phyloP scores from a whole-genome alignment of 1,140 invertebrate species.

The Himalopsyche phryganea region DNA sequence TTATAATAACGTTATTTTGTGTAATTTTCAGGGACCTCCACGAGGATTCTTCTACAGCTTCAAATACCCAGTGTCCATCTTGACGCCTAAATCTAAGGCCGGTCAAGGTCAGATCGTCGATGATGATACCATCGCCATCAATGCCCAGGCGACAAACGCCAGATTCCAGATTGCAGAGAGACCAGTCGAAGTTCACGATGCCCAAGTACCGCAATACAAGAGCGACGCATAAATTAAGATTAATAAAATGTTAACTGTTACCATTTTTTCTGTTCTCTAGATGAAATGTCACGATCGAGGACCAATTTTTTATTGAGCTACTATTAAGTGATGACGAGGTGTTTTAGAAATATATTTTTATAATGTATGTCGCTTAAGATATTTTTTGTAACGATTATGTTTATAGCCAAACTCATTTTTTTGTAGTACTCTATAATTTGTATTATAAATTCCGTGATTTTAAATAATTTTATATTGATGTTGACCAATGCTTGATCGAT shows the following conservation, averaged over 20 bases:
- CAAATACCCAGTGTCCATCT: constrained; percentile 61
- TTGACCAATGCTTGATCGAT: neutral
- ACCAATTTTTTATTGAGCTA: no score
- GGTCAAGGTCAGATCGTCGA: constrained; percentile 39
- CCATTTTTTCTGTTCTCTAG: no score
- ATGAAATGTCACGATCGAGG: no score
- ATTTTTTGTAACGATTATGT: no score
- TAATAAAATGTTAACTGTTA: neutral
- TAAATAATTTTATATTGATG: neutral
- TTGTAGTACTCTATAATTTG: no score
- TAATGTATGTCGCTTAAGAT: no score
- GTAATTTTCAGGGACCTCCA: constrained; percentile 52
- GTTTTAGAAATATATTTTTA: no score
- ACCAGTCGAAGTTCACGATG: constrained; percentile 29
- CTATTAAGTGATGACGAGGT: no score
- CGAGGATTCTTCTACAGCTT: constrained; percentile 66
- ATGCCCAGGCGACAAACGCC: constrained; percentile 28
- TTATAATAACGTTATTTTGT: neutral
- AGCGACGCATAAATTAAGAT: neutral
- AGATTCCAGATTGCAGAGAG: constrained; percentile 30
- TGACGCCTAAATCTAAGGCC: constrained; percentile 48
- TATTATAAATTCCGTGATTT: neutral
- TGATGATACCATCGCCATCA: constrained; percentile 41
- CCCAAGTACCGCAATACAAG: constrained; percentile 20
- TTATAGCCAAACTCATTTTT: no score